Percentiles rank a stretch among this genome's conserved stretches.
phyloP scores from a whole-genome alignment of 2,797 vertebrate species.

The Anguilla marmorata region DNA sequence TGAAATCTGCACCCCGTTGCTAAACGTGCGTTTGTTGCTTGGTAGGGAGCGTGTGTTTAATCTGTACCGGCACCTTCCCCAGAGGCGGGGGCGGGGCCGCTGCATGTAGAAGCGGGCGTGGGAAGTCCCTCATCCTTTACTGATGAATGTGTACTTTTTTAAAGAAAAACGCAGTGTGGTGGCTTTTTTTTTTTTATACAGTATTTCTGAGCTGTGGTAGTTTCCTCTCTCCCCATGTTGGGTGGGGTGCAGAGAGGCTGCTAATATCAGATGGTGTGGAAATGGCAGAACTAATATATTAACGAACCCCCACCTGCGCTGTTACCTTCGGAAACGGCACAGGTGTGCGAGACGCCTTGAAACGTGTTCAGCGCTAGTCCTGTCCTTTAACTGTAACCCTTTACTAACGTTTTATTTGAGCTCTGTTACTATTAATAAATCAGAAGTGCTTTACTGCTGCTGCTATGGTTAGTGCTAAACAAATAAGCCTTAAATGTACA shows the following conservation, averaged over 20 bases:
- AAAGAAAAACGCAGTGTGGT: neutral
- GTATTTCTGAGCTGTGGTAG: neutral
- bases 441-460: constrained; percentile 85
- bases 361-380: neutral
- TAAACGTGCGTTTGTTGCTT: neutral
- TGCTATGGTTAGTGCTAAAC: constrained; percentile 80
- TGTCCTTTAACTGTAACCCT: constrained; percentile 3
- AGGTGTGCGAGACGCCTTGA: neutral
- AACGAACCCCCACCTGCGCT: neutral
- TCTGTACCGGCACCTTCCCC: neutral
- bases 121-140: neutral
- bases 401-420: constrained; percentile 30
- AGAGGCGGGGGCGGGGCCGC: neutral
- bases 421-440: constrained; percentile 61
- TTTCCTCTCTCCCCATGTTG: neutral
- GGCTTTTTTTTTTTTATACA: neutral
- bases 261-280: neutral
- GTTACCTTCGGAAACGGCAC: neutral
- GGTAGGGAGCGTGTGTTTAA: neutral
- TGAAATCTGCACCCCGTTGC: neutral
- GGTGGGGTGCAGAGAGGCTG: neutral
- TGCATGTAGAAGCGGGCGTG: neutral
- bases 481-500: constrained; percentile 82
- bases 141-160: constrained; percentile 6
- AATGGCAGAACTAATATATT: constrained; percentile 9